Base-by-base conservation (phyloP, 1,140 invertebrate genomes). In the Platorchestia sp. region DNA sequence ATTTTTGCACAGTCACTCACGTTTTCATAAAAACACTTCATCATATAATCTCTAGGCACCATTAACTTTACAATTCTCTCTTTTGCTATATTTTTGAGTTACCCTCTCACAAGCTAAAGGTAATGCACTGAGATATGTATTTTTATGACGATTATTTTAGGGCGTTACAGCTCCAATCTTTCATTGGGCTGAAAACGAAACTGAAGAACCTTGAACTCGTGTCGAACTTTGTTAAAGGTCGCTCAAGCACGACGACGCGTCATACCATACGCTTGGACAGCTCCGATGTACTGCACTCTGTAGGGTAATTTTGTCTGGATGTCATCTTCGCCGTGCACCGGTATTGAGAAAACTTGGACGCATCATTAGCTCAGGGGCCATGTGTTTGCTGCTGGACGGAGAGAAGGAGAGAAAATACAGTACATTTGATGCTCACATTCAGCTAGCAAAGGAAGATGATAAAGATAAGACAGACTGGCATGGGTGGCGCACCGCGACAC, bases 341-440 rank as follows among this genome's bases (percentile, higher is more conserved):
- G 59, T 27, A 10, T 36, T 27, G n/a, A n/a, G n/a, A 51, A 6
- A 51, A 51, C 47, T 51, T 51, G 47, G 47, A 51, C 47, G 59
- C 59, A 75, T 75, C 45, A 93, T 93, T 93, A 93, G 45, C 91
- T 93, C 14, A 93, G 91, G 22, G 91, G 91, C 91, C 91, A 93
- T 7, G 43, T 93, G 91, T 93, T 93, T n/a, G 91, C 91, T 93
- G 91, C 91, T 43, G 14, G 44, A 36, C 41, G 42, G 87, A 45
- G 45, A 45, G n/a, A 93, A 44, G 40, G n/a, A 47, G 47, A 36
- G 36, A 45, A 47, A 47, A 45, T 44, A 3, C 43, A 10, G 40
- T 45, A 45, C 3, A 36, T 75, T 10, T 36, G 14, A 75, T 75
- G 59, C 14, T 3, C 36, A 75, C 1, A 19, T 10, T 3, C 1